A percentile compares a stretch with the other conserved stretches of the same genome.
These are phyloP conservation scores for Drosophila parvula DNA, from an alignment of 1,140 invertebrate species.

Conservation along the genomic window DNA sequence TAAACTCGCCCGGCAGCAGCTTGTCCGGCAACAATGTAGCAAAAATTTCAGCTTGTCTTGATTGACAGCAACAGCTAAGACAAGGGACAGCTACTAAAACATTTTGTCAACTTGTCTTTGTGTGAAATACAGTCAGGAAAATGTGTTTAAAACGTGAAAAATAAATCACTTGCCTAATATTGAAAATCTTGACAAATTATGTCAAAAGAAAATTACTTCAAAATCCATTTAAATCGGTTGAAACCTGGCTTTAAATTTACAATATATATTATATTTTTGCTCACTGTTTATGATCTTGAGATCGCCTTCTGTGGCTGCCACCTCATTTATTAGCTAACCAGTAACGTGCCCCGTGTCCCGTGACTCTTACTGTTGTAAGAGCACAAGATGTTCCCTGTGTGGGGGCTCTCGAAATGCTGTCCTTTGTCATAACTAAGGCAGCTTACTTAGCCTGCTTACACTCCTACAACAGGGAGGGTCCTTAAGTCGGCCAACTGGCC, in stretches of 20 bases:
- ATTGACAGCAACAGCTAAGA: conserved; percentile 65
- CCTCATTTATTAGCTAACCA: conserved; percentile 68
- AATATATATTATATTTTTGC: background rate
- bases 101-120: conserved; percentile 14
- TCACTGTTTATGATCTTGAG: conserved; percentile 17
- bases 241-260: background rate
- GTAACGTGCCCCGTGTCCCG: conserved; percentile 13
- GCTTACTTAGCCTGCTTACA: conserved; percentile 44
- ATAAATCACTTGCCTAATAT: background rate
- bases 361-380: conserved; percentile 10
- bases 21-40: conserved; percentile 69
- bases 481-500: conserved; percentile 47
- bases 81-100: conserved; percentile 40
- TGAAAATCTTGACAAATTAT: too few species aligned
- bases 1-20: conserved; percentile 55
- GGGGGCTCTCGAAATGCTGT: conserved; percentile 24
- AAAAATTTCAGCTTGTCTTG: conserved; percentile 71
- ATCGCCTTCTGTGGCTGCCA: conserved; percentile 44
- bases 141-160: background rate
- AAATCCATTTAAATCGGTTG: too few species aligned
- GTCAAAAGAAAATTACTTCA: background rate
- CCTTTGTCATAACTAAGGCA: conserved; percentile 57
- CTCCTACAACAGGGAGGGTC: conserved; percentile 5
- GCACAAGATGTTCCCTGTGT: conserved; percentile 32
- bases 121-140: conserved; percentile 15